These are phyloP conservation scores for Campylorhamphus procurvoides DNA, from an alignment of 2,113 vertebrate genomes.

Conservation along the genomic window DNA sequence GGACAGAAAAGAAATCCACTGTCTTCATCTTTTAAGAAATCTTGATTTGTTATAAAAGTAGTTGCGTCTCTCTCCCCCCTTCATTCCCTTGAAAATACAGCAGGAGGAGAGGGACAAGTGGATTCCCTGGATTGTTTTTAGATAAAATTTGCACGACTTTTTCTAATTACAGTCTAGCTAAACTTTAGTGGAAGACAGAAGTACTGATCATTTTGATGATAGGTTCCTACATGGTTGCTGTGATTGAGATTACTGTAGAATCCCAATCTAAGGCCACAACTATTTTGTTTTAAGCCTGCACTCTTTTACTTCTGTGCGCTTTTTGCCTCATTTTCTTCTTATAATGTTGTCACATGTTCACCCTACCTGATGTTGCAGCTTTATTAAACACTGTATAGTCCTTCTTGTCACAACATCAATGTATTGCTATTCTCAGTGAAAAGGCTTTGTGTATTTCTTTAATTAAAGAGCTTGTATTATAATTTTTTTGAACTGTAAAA, in stretches of 20 bases:
- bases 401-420: neutral
- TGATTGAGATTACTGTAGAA: neutral
- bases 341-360: neutral
- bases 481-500: neutral
- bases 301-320: neutral
- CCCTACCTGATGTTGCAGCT: neutral
- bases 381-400: neutral
- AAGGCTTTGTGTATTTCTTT: neutral
- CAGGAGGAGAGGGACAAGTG: neutral
- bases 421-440: neutral
- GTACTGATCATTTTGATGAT: neutral
- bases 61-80: neutral
- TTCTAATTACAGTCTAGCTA: neutral
- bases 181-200: neutral
- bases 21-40: neutral
- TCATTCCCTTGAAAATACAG: neutral
- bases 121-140: neutral
- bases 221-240: neutral
- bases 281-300: neutral
- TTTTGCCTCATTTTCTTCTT: neutral
- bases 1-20: neutral
- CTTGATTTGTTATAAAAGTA: neutral
- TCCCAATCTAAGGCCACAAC: fast-evolving
- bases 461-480: slow-evolving; percentile 12
- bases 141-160: neutral